A percentile compares a stretch with the other conserved stretches of the same genome.
Conservation (phyloP, 1,140 invertebrate species). For the Frieseomelitta varia region DNA sequence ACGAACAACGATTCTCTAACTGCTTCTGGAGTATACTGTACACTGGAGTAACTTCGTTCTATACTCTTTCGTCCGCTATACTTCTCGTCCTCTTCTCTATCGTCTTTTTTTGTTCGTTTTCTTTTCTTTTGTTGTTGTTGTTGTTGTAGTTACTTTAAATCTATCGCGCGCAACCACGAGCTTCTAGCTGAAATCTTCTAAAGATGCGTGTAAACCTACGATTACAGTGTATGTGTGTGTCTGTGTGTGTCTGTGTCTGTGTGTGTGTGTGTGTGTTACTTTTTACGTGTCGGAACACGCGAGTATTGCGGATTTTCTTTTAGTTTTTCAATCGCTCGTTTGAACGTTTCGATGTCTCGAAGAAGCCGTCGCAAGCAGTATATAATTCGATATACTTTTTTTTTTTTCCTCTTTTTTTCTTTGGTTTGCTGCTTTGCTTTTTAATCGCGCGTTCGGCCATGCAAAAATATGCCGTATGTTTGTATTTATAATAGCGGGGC, state of each 20-base stretch:
- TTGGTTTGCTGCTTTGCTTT: conserved; percentile 35
- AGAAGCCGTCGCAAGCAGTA: conserved; percentile 74
- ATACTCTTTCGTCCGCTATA: not conserved
- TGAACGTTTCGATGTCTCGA: conserved; percentile 75
- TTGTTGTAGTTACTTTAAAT: conserved; percentile 42
- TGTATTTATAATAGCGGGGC: conserved; percentile 14
- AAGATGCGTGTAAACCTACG: conserved; percentile 58
- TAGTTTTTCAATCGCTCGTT: conserved; percentile 17
- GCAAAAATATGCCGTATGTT: conserved; percentile 56
- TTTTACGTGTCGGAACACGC: conserved; percentile 35
- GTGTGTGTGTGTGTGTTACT: not conserved
- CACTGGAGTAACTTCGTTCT: not conserved
- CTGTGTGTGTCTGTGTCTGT: not conserved
- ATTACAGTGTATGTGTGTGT: conserved; percentile 4
- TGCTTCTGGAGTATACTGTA: not conserved
- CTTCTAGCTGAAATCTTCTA: conserved; percentile 45
- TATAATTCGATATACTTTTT: conserved; percentile 55
- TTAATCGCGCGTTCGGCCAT: conserved; percentile 49
- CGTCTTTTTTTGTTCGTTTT: not conserved
- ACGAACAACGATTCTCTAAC: not conserved
- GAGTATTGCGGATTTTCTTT: conserved; percentile 20
- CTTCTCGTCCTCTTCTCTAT: not conserved
- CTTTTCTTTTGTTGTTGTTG: not conserved
- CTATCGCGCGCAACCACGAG: conserved; percentile 39
- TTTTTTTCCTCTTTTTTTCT: conserved; percentile 55